Percentiles rank a stretch among this genome's conserved stretches.
phyloP scores from a whole-genome alignment of 2,888 invertebrate species.

The Drosophila siamana region DNA sequence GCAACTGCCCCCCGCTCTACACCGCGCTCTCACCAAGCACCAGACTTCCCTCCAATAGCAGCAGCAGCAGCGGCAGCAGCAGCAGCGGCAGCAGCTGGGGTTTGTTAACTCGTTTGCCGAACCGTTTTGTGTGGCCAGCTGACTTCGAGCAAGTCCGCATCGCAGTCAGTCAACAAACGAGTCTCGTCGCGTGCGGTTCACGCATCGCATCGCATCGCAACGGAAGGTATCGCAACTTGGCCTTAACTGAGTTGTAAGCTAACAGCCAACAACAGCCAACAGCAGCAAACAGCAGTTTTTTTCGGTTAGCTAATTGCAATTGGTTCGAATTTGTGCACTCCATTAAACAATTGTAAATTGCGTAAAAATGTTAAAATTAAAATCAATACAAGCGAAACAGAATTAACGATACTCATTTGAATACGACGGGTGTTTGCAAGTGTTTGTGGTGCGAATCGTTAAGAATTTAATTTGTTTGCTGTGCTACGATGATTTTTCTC shows the following conservation, averaged over 20 bases:
- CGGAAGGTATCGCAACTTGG: constrained; percentile 17
- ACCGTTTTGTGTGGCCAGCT: constrained; percentile 35
- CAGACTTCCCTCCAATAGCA: background rate
- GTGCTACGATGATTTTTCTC: constrained; percentile 10
- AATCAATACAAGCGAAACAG: background rate
- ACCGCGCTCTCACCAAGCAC: background rate
- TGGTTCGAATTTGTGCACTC: constrained; percentile 32
- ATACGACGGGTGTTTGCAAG: too few species aligned
- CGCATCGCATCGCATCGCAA: constrained; percentile 31
- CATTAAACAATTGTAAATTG: constrained; percentile 44
- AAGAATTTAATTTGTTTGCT: constrained; percentile 12
- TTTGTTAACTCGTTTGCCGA: constrained; percentile 46
- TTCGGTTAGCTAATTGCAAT: constrained; percentile 16
- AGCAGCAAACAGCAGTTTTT: constrained; percentile 15
- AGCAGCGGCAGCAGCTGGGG: constrained; percentile 17
- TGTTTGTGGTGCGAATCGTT: constrained; percentile 5
- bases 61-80: constrained; percentile 30
- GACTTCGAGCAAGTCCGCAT: constrained; percentile 49
- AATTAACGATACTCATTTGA: constrained; percentile 11
- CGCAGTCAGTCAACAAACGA: constrained; percentile 60
- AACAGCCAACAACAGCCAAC: background rate
- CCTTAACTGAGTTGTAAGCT: constrained; percentile 22
- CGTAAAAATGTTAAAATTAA: constrained; percentile 32
- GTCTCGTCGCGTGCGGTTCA: constrained; percentile 65
- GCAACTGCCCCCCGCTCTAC: constrained; percentile 1